Percentiles rank a stretch among this genome's conserved stretches.
These are phyloP conservation scores for Phataginus tricuspis DNA, from an alignment of 2,797 vertebrate species.

Conservation along the genomic window DNA sequence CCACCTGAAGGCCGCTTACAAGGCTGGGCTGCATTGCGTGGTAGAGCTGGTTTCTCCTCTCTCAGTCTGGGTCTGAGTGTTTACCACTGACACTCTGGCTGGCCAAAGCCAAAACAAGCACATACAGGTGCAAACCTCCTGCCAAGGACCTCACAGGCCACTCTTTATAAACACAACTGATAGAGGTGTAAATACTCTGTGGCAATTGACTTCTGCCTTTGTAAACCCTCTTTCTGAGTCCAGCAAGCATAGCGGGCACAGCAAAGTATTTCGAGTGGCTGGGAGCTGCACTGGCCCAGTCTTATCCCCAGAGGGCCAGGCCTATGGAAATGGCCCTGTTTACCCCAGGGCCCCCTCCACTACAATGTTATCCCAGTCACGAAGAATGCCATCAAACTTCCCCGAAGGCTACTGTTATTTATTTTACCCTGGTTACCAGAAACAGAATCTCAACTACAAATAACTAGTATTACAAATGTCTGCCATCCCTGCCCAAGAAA, in stretches of 20 bases:
- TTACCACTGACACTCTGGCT: background rate
- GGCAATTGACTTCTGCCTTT: background rate
- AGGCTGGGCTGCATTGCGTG: background rate
- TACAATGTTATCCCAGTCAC: background rate
- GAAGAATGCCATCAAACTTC: background rate
- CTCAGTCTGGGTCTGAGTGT: background rate
- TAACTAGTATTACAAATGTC: slow-evolving; percentile 11
- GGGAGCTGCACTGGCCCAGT: background rate
- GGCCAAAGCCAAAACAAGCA: background rate
- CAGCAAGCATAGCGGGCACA: background rate
- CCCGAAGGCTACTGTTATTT: slow-evolving; percentile 27
- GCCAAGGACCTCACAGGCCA: background rate
- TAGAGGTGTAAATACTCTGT: background rate
- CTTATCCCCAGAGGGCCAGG: background rate
- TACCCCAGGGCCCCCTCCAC: background rate
- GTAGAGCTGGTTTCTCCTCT: background rate
- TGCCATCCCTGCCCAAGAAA: background rate
- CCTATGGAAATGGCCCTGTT: background rate
- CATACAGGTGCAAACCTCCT: background rate
- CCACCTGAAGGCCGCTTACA: background rate
- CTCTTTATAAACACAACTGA: background rate
- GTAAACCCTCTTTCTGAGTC: background rate
- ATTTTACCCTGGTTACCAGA: slow-evolving; percentile 34
- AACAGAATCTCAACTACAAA: slow-evolving; percentile 40
- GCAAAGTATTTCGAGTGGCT: background rate